Conservation (phyloP, 92 coral and sea anemone species). For the Montipora capitata region DNA sequence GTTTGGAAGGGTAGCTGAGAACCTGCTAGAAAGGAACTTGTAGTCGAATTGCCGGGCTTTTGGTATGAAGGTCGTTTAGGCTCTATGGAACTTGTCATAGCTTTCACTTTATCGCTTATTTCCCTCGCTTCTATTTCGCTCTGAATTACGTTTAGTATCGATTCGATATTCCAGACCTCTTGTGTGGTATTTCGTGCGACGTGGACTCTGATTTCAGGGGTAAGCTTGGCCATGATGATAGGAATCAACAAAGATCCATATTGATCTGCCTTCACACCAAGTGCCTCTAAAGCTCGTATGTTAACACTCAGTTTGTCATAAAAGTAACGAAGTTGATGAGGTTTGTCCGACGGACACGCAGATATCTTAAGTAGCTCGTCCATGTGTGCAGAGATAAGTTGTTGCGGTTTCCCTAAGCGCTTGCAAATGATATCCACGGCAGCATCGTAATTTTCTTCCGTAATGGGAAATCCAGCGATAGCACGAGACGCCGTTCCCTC, state of each 20-base stretch:
- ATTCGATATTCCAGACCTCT: slow-evolving; percentile 62
- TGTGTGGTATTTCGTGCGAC: slow-evolving; percentile 57
- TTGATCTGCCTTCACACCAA: slow-evolving; percentile 68
- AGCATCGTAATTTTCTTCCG: slow-evolving; percentile 30
- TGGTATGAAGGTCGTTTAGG: background rate
- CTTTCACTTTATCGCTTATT: slow-evolving; percentile 36
- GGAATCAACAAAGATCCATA: slow-evolving; percentile 57
- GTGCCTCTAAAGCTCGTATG: slow-evolving; percentile 62
- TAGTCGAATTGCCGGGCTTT: background rate
- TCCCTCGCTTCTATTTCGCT: slow-evolving; percentile 69
- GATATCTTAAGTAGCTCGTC: no score
- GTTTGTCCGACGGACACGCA: no score
- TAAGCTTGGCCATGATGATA: slow-evolving; percentile 64
- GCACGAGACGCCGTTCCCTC: slow-evolving; percentile 66
- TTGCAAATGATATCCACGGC: no score
- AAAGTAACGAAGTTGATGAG: slow-evolving; percentile 43
- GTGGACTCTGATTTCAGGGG: slow-evolving; percentile 46
- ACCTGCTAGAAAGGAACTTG: no score
- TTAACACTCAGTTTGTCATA: slow-evolving; percentile 54
- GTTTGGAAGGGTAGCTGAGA: no score
- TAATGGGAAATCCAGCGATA: slow-evolving; percentile 63
- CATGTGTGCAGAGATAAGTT: no score
- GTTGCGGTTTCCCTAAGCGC: no score
- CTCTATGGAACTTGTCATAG: background rate
- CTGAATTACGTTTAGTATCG: slow-evolving; percentile 35